Percentiles rank a stretch among this genome's conserved stretches.
phyloP scores from a whole-genome alignment of 2,797 vertebrate genomes.

The Aldrovandia affinis region DNA sequence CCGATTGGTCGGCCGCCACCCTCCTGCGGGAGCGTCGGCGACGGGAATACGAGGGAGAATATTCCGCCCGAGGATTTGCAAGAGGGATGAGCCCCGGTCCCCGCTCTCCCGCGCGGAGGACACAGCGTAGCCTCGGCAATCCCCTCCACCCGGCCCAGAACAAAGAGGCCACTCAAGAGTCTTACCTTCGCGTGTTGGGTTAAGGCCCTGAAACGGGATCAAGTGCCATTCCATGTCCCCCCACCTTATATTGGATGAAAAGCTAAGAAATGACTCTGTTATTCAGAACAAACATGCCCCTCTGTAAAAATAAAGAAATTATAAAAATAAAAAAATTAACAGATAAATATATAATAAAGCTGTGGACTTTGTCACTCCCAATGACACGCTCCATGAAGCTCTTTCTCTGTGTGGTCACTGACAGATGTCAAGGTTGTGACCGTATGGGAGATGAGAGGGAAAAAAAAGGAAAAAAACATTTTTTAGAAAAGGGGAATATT shows the following conservation, averaged over 20 bases:
- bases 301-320: slow-evolving; percentile 42
- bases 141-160: slow-evolving; percentile 54
- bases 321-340: neutral
- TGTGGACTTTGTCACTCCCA: slow-evolving; percentile 77
- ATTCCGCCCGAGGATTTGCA: slow-evolving; percentile 51
- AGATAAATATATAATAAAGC: slow-evolving; percentile 48
- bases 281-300: slow-evolving; percentile 59
- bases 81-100: slow-evolving; percentile 48
- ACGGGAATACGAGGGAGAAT: neutral
- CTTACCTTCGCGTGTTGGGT: slow-evolving; percentile 44
- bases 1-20: neutral
- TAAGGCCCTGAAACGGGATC: slow-evolving; percentile 54
- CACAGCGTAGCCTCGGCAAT: slow-evolving; percentile 53
- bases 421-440: slow-evolving; percentile 64
- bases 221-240: slow-evolving; percentile 47
- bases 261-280: slow-evolving; percentile 67
- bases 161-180: slow-evolving; percentile 56
- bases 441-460: slow-evolving; percentile 58
- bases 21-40: neutral
- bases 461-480: neutral
- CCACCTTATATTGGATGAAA: slow-evolving; percentile 62
- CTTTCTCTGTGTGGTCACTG: slow-evolving; percentile 59
- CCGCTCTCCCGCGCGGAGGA: slow-evolving; percentile 38
- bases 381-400: slow-evolving; percentile 67
- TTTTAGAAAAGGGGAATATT: slow-evolving; percentile 51